A percentile compares a stretch with the other conserved stretches of the same genome.
These are phyloP conservation scores for Ochotona curzoniae DNA, from an alignment of 2,113 vertebrate genomes.

Conservation along the genomic window DNA sequence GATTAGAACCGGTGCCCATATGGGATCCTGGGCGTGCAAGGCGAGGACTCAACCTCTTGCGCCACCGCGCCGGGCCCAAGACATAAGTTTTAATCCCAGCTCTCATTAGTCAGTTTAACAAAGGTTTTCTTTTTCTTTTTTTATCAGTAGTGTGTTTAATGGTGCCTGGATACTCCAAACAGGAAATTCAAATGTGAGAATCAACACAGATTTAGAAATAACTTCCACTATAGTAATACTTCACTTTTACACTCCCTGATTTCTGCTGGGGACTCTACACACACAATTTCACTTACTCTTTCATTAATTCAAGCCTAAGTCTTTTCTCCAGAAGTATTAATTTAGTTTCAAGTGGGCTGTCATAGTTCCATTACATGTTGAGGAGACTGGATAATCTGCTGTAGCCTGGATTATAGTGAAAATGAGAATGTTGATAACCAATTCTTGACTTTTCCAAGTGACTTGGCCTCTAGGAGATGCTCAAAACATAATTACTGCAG, in stretches of 20 bases:
- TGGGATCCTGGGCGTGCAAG: too few species aligned
- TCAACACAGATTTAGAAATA: neutral
- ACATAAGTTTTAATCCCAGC: neutral
- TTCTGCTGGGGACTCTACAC: neutral
- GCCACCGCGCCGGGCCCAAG: too few species aligned
- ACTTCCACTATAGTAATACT: neutral
- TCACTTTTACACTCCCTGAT: neutral
- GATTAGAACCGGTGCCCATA: too few species aligned
- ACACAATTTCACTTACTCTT: neutral
- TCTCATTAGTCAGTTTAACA: neutral
- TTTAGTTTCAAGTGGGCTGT: neutral
- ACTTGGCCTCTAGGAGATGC: neutral
- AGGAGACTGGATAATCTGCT: neutral
- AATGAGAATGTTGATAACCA: neutral
- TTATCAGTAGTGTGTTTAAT: neutral
- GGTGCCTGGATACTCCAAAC: neutral
- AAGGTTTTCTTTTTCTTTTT: too few species aligned
- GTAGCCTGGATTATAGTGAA: neutral
- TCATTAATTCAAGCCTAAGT: neutral
- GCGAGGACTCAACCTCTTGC: too few species aligned
- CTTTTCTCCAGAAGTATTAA: neutral
- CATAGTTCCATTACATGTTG: neutral
- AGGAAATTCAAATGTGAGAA: neutral
- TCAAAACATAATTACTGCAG: neutral
- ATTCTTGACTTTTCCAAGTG: constrained; percentile 33